Percentiles rank a stretch among this genome's conserved stretches.
These are phyloP conservation scores for Syngnathus acus DNA, from an alignment of 2,797 vertebrate species.

Conservation along the genomic window DNA sequence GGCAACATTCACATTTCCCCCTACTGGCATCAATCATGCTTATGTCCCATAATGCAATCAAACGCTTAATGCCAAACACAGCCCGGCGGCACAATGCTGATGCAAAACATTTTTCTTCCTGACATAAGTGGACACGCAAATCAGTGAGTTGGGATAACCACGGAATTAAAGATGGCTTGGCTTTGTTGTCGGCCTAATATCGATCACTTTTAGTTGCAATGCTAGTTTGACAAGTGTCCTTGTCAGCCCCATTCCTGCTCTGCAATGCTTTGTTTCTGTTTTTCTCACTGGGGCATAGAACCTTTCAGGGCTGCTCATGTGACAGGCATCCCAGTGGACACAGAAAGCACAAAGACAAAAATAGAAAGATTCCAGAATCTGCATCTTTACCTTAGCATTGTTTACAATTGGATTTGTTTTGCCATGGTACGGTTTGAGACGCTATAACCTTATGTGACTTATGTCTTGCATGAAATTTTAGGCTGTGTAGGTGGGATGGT, in stretches of 20 bases:
- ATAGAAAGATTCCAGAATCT: constrained; percentile 8
- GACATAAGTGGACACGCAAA: constrained; percentile 59
- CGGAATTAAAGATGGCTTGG: constrained; percentile 27
- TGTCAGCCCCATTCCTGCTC: constrained; percentile 42
- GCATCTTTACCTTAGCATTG: neutral
- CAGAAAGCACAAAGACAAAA: constrained; percentile 24
- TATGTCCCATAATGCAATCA: constrained; percentile 70
- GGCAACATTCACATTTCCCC: constrained; percentile 12
- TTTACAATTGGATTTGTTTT: neutral
- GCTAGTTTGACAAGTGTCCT: constrained; percentile 65
- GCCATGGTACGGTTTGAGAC: constrained; percentile 19
- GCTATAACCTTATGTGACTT: constrained; percentile 12
- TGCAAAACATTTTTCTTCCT: constrained; percentile 61
- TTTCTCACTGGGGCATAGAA: constrained; percentile 22
- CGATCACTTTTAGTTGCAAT: constrained; percentile 46
- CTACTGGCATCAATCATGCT: constrained; percentile 65
- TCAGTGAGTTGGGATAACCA: constrained; percentile 63
- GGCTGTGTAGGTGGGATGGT: neutral
- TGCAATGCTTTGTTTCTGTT: constrained; percentile 27
- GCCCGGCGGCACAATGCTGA: constrained; percentile 60
- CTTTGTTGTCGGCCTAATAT: constrained; percentile 43
- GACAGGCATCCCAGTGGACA: constrained; percentile 44
- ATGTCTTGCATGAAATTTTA: constrained; percentile 2
- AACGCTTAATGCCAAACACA: constrained; percentile 63
- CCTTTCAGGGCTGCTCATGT: constrained; percentile 38